phyloP scores from a whole-genome alignment of 2,113 vertebrate genomes.

The Zapornia atra region DNA sequence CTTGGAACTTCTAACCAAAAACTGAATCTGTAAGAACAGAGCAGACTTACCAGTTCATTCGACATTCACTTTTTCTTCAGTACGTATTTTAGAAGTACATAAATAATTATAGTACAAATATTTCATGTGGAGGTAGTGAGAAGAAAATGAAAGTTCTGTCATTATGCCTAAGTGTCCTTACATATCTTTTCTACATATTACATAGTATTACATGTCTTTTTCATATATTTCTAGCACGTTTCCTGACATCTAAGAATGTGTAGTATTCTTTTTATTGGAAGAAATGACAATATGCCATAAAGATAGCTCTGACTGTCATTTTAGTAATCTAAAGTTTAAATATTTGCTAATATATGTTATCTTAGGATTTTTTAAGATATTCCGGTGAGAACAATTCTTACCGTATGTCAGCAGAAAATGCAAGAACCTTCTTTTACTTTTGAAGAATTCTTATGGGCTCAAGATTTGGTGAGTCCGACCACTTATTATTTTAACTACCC shows the following conservation, averaged over 20 bases:
- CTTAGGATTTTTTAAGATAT: not conserved
- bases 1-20: not conserved
- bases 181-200: not conserved
- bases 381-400: not conserved
- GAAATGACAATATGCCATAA: not conserved
- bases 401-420: slow-evolving; percentile 37
- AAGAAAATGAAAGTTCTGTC: not conserved
- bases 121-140: not conserved
- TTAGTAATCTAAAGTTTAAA: not conserved
- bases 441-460: slow-evolving; percentile 59
- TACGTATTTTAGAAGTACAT: not conserved
- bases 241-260: not conserved
- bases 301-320: not conserved
- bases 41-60: not conserved
- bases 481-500: not conserved
- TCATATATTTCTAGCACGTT: not conserved
- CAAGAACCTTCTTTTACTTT: slow-evolving; percentile 23
- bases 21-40: not conserved
- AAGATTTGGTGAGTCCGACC: slow-evolving; percentile 53
- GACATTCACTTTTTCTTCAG: not conserved
- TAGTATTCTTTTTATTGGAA: not conserved
- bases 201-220: no score
- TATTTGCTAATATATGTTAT: not conserved
- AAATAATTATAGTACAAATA: not conserved
- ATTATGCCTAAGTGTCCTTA: not conserved